Percentiles rank a stretch among this genome's conserved stretches.
phyloP scores from a whole-genome alignment of 2,797 vertebrate genomes.

The Alfaro cultratus region DNA sequence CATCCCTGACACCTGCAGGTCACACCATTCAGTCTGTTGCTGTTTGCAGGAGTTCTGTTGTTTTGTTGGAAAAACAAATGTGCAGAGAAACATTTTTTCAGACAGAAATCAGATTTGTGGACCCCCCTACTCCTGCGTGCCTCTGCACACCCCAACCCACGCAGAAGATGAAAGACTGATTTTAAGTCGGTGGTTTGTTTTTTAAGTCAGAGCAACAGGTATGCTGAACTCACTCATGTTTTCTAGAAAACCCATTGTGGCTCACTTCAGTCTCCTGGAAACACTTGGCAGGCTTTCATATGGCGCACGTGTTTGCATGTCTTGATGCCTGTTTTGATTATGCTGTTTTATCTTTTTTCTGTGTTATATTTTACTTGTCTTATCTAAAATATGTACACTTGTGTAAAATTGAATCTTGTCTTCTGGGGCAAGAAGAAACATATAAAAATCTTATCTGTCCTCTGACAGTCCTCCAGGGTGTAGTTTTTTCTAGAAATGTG shows the following conservation, averaged over 20 bases:
- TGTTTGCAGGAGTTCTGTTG: constrained; percentile 25
- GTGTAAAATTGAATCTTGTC: constrained; percentile 22
- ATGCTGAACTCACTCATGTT: constrained; percentile 44
- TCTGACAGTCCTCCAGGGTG: constrained; percentile 16
- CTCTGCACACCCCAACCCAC: constrained; percentile 27
- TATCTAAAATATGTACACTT: constrained; percentile 14
- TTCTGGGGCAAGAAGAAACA: constrained; percentile 20
- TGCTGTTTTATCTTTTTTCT: constrained; percentile 1
- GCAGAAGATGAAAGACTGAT: constrained; percentile 30
- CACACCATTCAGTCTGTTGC: constrained; percentile 21
- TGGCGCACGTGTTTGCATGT: constrained; percentile 14
- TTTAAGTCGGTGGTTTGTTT: constrained; percentile 45
- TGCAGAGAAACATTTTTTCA: constrained; percentile 18
- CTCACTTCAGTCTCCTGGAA: constrained; percentile 31
- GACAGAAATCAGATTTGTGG: constrained; percentile 18
- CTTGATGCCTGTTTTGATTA: not conserved
- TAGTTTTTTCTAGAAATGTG: constrained; percentile 10
- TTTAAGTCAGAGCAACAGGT: constrained; percentile 47
- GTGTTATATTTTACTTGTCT: not conserved
- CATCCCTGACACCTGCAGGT: constrained; percentile 28
- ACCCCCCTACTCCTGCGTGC: constrained; percentile 18
- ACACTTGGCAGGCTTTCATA: constrained; percentile 14
- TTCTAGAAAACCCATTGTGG: constrained; percentile 36
- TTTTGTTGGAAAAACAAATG: constrained; percentile 10
- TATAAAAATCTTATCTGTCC: constrained; percentile 48